A percentile compares a stretch with the other conserved stretches of the same genome.
Conservation (phyloP, 2,888 invertebrate species). For the Rhimphoctona megacephalus region DNA sequence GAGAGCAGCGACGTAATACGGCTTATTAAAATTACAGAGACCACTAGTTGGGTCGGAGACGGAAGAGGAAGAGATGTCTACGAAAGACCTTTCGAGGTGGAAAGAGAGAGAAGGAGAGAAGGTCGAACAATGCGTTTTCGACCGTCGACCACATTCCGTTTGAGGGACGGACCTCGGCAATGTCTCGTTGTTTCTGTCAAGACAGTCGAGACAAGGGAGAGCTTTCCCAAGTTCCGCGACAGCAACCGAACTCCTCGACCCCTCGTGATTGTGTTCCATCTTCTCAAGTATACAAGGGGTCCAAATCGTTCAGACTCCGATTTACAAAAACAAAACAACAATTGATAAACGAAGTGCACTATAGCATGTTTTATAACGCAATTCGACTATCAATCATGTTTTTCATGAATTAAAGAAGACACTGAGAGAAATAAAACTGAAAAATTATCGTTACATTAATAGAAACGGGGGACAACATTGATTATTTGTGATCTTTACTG, state of each 20-base stretch:
- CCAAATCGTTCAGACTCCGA: neutral
- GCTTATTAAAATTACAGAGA: conserved; percentile 84
- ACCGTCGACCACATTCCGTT: conserved; percentile 80
- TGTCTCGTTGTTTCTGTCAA: conserved; percentile 72
- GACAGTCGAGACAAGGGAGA: conserved; percentile 75
- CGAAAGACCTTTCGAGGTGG: conserved; percentile 20
- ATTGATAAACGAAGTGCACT: no score
- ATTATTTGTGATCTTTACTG: no score
- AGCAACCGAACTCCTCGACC: conserved; percentile 8
- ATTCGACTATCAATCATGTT: no score
- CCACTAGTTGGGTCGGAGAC: conserved; percentile 50
- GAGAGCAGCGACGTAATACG: conserved; percentile 78
- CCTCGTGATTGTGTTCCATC: conserved; percentile 72
- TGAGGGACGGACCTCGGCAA: conserved; percentile 81
- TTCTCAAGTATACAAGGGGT: conserved; percentile 46
- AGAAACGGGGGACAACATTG: no score
- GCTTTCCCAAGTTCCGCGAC: conserved; percentile 65
- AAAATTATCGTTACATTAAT: no score
- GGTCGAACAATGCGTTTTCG: conserved; percentile 67
- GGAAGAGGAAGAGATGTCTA: conserved; percentile 50
- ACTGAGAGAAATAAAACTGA: no score
- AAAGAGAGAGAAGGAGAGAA: conserved; percentile 64
- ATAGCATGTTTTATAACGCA: no score
- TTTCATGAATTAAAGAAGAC: no score
- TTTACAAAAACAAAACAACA: neutral